These are phyloP conservation scores for Anolis carolinensis DNA, from an alignment of 2,113 vertebrate species.

Conservation along the genomic window DNA sequence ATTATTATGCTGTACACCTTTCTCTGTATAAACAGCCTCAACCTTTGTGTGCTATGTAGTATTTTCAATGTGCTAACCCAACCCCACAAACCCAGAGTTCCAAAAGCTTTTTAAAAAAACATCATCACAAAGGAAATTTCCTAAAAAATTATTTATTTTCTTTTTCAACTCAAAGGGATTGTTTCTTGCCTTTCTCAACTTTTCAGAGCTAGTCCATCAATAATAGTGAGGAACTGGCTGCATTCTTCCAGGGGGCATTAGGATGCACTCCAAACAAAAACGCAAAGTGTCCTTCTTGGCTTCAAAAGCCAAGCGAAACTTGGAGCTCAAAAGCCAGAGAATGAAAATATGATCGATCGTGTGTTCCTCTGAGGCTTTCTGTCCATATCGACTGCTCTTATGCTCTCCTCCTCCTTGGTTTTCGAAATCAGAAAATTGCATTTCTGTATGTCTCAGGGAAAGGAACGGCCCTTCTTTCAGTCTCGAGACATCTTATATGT, in stretches of 20 bases:
- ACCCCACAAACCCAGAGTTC: too few species aligned
- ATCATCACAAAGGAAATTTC: background rate
- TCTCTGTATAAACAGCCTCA: background rate
- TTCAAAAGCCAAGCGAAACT: conserved; percentile 1
- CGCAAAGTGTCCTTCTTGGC: background rate
- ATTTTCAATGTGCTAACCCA: background rate
- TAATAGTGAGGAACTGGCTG: background rate
- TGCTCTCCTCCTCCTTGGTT: background rate
- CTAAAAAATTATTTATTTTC: background rate
- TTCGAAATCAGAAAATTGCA: background rate
- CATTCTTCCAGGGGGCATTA: background rate
- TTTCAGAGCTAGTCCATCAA: background rate
- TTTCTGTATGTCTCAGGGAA: background rate
- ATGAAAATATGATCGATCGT: background rate
- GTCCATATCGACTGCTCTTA: background rate
- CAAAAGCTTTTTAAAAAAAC: background rate
- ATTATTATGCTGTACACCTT: background rate
- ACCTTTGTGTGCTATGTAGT: background rate
- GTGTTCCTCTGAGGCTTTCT: background rate
- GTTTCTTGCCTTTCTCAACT: background rate
- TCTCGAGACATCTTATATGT: background rate
- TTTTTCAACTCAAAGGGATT: background rate
- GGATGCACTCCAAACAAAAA: background rate
- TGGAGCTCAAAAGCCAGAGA: conserved; percentile 5
- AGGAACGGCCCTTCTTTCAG: background rate